A percentile compares a stretch with the other conserved stretches of the same genome.
Conservation (phyloP, 2,888 invertebrate species). For the Ectobius pallidus region DNA sequence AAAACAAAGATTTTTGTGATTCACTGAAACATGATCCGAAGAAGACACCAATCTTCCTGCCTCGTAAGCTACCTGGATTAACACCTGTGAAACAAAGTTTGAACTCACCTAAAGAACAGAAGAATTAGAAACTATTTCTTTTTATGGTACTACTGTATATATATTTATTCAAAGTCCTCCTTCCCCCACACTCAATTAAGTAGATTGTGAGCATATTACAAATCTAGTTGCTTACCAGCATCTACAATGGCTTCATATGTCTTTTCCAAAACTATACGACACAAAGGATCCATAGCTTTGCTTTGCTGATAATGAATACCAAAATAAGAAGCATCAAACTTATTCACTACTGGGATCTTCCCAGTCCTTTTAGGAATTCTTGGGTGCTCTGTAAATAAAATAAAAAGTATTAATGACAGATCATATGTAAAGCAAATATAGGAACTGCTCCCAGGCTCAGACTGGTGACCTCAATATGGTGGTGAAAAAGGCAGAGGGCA, state of each 20-base stretch:
- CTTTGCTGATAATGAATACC: constrained; percentile 77
- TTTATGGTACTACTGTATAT: too few relatives aligned
- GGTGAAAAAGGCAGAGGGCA: too few relatives aligned
- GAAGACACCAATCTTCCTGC: constrained; percentile 79
- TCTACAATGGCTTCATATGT: constrained; percentile 81
- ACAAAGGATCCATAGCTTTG: constrained; percentile 79
- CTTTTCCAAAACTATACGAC: constrained; percentile 76
- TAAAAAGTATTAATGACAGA: too few relatives aligned
- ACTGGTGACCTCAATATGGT: too few relatives aligned
- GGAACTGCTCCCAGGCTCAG: too few relatives aligned
- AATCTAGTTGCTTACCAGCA: constrained; percentile 65
- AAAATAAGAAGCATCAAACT: constrained; percentile 79
- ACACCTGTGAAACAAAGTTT: too few relatives aligned
- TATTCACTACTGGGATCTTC: constrained; percentile 70
- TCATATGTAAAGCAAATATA: too few relatives aligned
- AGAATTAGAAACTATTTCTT: too few relatives aligned
- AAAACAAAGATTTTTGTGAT: constrained; percentile 74
- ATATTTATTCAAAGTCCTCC: too few relatives aligned
- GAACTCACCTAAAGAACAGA: too few relatives aligned
- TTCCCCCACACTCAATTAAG: too few relatives aligned
- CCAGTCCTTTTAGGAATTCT: constrained; percentile 78
- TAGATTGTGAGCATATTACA: too few relatives aligned
- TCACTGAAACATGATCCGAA: constrained; percentile 80
- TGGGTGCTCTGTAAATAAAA: constrained; percentile 56
- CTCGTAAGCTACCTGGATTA: constrained; percentile 72